Percentiles rank a stretch among this genome's conserved stretches.
Evolutionary conservation across 2,797 vertebrate species (phyloP).

Genomic region (Myotis myotis): DNA sequence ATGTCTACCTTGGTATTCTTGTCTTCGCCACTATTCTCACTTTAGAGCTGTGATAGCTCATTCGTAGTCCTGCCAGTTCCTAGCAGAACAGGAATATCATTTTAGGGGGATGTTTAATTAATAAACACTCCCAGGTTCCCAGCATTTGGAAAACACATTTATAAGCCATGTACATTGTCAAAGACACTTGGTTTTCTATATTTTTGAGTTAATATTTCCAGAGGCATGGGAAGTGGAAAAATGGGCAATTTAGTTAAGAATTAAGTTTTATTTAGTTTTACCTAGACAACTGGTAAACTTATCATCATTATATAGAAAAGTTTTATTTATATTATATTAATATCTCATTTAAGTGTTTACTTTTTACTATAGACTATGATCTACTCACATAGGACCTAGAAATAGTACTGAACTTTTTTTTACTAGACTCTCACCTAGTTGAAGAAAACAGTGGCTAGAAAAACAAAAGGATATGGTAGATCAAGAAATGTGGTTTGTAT

Average conservation of each 20-base stretch:
- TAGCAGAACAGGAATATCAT: background rate
- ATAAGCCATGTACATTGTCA: background rate
- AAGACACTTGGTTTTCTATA: slow-evolving; percentile 29
- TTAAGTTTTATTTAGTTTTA: slow-evolving; percentile 8
- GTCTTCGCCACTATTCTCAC: background rate
- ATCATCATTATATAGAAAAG: background rate
- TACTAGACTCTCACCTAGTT: background rate
- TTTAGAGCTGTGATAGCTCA: background rate
- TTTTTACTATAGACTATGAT: background rate
- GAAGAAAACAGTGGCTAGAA: background rate
- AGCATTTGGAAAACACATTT: slow-evolving; percentile 38
- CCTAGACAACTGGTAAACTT: background rate
- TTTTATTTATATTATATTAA: slow-evolving; percentile 11
- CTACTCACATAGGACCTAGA: background rate
- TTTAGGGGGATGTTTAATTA: slow-evolving; percentile 21
- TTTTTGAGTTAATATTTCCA: slow-evolving; percentile 6
- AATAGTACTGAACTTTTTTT: background rate
- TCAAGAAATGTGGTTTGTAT: background rate
- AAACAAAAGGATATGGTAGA: background rate
- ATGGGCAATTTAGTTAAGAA: background rate
- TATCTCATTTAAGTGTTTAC: slow-evolving; percentile 10
- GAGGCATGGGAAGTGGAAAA: background rate
- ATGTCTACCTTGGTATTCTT: background rate
- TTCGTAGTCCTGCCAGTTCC: background rate
- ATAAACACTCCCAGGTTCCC: background rate